Evolutionary conservation across 2,888 invertebrate species (phyloP), one percentile per base, ranked within the genome.

Genomic region (Drosophila kanekoi): DNA sequence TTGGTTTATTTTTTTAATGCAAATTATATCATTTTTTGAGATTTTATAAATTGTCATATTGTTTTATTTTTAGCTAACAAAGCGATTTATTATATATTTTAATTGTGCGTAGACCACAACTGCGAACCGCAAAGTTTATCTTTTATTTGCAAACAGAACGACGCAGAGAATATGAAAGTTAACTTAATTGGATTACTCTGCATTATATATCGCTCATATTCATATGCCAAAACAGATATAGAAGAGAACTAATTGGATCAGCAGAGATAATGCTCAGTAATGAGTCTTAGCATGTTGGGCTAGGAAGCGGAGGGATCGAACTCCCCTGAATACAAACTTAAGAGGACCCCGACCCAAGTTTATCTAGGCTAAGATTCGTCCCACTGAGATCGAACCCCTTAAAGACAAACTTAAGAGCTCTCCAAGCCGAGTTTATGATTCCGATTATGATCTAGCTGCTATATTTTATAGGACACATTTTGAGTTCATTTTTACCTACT

Each of bases 1-100:
- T 82, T 85, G 70, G 63, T 69, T 82, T 72, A 79, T 60, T 16
- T 32, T 69, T 60, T 4, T 35, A 54, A 72, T 68, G 53, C 40
- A 59, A 72, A 81, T 85, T 79, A 82, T 45, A n/a, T 47, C 62
- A 59, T 76, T 45, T 40, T 16, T 9, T 45, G 35, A 41, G 16
- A 40, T 33, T 48, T 35, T 14, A 35, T 2, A 13, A 20, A 16
- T 23, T 43, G 20, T 13, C 0, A 10, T 11, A 49, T 62, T 8
- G 43, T 63, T 63, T 54, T 47, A 16, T 35, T 40, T 45, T 35
- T 11, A 16, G 3, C 43, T 56, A 13, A 49, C 28, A 8, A 28
- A 28, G 28, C 28, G 8, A 8, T 16, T 47, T 37, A 5, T 18
- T 18, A n/a, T 38, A 16, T 4, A 16, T 49, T 35, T 35, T 10